Percentiles rank a stretch among this genome's conserved stretches.
Evolutionary conservation across 2,888 invertebrate species (phyloP).

Genomic region (Harmothoe impar): DNA sequence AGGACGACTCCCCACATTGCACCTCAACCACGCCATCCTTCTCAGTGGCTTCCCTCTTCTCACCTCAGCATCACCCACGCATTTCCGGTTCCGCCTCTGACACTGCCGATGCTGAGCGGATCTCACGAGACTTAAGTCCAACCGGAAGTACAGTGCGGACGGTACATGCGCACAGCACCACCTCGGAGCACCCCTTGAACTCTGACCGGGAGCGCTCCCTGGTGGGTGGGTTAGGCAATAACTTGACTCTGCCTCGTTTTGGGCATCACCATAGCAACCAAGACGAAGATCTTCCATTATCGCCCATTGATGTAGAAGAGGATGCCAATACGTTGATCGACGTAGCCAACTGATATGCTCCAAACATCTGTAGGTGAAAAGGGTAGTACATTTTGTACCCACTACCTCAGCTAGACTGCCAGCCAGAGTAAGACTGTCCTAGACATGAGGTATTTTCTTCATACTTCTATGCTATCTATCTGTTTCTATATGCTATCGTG

Average conservation of each 20-base stretch:
- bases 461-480: no score
- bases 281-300: conserved; percentile 53
- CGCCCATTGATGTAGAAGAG: conserved; percentile 64
- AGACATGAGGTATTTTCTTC: no score
- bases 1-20: neutral
- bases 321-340: conserved; percentile 60
- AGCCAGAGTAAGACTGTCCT: no score
- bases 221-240: neutral
- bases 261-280: neutral
- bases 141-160: neutral
- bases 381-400: neutral
- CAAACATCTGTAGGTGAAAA: neutral
- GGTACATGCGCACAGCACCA: conserved; percentile 42
- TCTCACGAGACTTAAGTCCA: neutral
- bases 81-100: neutral
- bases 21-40: conserved; percentile 52
- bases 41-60: conserved; percentile 23
- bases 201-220: neutral
- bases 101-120: neutral
- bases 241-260: neutral
- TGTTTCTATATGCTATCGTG: no score
- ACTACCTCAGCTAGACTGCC: no score
- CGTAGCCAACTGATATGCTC: conserved; percentile 47
- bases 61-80: neutral
- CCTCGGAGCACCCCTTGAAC: conserved; percentile 22